Evolutionary conservation across 2,888 invertebrate species (phyloP).

Genomic region (Lysandra bellargus): DNA sequence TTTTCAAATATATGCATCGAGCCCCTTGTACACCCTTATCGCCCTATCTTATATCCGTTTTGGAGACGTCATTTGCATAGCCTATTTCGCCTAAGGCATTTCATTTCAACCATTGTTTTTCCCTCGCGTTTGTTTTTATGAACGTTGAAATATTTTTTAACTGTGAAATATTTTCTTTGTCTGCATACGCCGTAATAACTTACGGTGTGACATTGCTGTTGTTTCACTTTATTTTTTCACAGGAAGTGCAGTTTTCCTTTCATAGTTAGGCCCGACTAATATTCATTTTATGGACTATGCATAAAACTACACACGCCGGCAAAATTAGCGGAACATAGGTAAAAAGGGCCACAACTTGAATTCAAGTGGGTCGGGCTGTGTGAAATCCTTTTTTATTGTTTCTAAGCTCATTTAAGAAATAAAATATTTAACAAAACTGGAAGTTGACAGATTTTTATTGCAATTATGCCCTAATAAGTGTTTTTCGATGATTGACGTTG

Average conservation of each 20-base stretch:
- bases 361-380: too few species aligned
- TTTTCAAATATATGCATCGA: constrained; percentile 27
- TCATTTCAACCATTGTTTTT: constrained; percentile 16
- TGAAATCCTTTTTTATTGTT: too few species aligned
- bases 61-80: constrained; percentile 25
- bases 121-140: constrained; percentile 12
- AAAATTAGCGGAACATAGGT: too few species aligned
- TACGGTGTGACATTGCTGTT: not conserved
- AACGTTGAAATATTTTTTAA: not conserved
- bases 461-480: too few species aligned
- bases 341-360: too few species aligned
- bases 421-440: too few species aligned
- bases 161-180: constrained; percentile 12
- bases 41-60: constrained; percentile 28
- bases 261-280: not conserved
- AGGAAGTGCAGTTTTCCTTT: not conserved
- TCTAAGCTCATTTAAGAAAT: too few species aligned
- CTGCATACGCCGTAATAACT: constrained; percentile 4
- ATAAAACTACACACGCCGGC: too few species aligned
- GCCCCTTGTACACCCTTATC: constrained; percentile 22
- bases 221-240: not conserved
- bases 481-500: too few species aligned
- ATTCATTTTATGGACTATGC: too few species aligned
- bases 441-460: too few species aligned
- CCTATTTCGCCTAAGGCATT: constrained; percentile 16